phyloP scores from a whole-genome alignment of 2,113 vertebrate species.

The Aythya baeri region DNA sequence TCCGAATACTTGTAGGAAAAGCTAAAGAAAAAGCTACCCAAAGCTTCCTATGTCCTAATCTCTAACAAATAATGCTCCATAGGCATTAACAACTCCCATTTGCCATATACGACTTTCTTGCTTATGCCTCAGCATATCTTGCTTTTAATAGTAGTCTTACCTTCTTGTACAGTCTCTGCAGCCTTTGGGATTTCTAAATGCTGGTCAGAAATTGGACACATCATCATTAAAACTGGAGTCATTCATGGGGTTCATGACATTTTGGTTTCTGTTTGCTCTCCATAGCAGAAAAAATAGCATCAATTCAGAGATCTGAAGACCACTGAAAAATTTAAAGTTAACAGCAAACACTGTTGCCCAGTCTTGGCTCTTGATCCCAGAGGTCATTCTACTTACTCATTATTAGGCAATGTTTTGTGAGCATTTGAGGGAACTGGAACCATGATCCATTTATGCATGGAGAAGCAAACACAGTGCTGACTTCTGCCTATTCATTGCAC shows the following conservation, averaged over 20 bases:
- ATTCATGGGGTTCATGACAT: not conserved
- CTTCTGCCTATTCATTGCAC: not conserved
- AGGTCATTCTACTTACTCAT: not conserved
- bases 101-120: not conserved
- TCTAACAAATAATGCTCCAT: not conserved
- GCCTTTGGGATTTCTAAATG: slow-evolving; percentile 42
- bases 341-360: not conserved
- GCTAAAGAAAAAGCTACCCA: not conserved
- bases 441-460: not conserved
- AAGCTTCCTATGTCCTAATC: not conserved
- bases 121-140: not conserved
- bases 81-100: not conserved
- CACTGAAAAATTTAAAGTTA: too few species aligned
- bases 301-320: too few species aligned
- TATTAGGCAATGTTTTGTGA: not conserved
- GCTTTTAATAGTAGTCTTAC: not conserved
- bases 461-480: not conserved
- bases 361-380: not conserved
- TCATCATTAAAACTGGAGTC: not conserved
- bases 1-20: not conserved
- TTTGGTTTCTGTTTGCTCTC: not conserved
- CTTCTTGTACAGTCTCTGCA: not conserved
- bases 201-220: not conserved
- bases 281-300: too few species aligned
- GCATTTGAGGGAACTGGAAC: not conserved